Evolutionary conservation across 1,140 invertebrate genomes (phyloP).

Genomic region (Drosophila nasuta): DNA sequence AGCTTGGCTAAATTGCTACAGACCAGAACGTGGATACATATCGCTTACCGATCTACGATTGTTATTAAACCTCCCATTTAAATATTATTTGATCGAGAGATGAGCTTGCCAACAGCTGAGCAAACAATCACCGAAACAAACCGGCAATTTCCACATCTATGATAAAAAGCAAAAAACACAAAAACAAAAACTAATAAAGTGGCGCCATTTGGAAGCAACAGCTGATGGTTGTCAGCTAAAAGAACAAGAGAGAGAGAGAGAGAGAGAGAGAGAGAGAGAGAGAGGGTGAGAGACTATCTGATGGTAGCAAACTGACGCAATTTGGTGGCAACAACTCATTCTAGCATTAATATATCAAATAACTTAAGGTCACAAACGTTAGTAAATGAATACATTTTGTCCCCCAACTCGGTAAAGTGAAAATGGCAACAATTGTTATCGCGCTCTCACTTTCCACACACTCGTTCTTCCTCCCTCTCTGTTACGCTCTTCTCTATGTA

Average conservation of each 20-base stretch:
- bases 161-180: slow-evolving; percentile 17
- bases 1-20: background rate
- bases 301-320: slow-evolving; percentile 6
- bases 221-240: slow-evolving; percentile 20
- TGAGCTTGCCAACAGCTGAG: slow-evolving; percentile 1
- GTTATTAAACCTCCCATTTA: background rate
- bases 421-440: slow-evolving; percentile 23
- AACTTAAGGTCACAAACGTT: slow-evolving; percentile 56
- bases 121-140: slow-evolving; percentile 1
- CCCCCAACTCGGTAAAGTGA: slow-evolving; percentile 5
- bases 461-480: background rate
- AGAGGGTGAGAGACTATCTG: slow-evolving; percentile 14
- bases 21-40: background rate
- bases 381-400: slow-evolving; percentile 55
- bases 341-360: slow-evolving; percentile 39
- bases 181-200: slow-evolving; percentile 38
- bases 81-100: background rate
- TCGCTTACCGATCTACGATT: background rate
- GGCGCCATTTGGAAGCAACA: slow-evolving; percentile 39
- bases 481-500: background rate
- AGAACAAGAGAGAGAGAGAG: slow-evolving; percentile 5
- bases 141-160: slow-evolving; percentile 4
- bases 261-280: slow-evolving; percentile 20
- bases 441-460: background rate
- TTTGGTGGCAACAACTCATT: slow-evolving; percentile 36